Percentiles rank a stretch among this genome's conserved stretches.
These are phyloP conservation scores for Bubalus kerabau DNA, from an alignment of 2,113 vertebrate genomes.

Conservation along the genomic window DNA sequence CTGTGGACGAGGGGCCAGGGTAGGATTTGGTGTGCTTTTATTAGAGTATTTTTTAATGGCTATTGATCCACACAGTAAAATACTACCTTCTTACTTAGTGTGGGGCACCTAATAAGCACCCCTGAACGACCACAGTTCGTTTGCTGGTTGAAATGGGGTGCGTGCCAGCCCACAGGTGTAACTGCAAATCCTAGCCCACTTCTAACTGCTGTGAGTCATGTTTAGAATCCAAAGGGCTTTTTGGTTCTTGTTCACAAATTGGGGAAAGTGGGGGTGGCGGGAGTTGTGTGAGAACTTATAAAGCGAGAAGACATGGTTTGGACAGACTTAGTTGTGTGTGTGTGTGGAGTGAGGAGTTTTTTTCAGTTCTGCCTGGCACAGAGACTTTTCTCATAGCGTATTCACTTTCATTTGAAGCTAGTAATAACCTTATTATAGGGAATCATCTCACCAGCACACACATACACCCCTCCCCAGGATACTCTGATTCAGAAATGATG, in stretches of 20 bases:
- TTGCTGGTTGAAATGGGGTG: rapidly evolving
- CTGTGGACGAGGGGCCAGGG: neutral
- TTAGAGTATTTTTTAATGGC: neutral
- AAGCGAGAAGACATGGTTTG: neutral
- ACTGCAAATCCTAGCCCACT: rapidly evolving
- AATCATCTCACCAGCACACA: neutral
- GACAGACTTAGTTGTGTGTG: neutral
- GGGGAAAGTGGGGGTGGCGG: neutral
- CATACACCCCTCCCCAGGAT: neutral
- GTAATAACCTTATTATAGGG: neutral
- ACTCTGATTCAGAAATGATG: neutral
- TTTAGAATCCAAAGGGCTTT: neutral
- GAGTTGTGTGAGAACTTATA: neutral
- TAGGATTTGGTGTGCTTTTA: neutral
- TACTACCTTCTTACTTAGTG: neutral
- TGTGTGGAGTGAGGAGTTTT: neutral
- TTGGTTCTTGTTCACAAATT: neutral
- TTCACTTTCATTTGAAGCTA: neutral
- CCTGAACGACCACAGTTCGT: rapidly evolving
- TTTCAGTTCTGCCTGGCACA: neutral
- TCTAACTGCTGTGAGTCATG: neutral
- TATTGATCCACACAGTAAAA: neutral
- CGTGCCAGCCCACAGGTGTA: neutral
- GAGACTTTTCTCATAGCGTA: neutral
- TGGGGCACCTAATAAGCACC: neutral